Percentiles rank a stretch among this genome's conserved stretches.
These are phyloP conservation scores for Oscheius myriophilus DNA, from an alignment of 2,888 invertebrate species.

Conservation along the genomic window DNA sequence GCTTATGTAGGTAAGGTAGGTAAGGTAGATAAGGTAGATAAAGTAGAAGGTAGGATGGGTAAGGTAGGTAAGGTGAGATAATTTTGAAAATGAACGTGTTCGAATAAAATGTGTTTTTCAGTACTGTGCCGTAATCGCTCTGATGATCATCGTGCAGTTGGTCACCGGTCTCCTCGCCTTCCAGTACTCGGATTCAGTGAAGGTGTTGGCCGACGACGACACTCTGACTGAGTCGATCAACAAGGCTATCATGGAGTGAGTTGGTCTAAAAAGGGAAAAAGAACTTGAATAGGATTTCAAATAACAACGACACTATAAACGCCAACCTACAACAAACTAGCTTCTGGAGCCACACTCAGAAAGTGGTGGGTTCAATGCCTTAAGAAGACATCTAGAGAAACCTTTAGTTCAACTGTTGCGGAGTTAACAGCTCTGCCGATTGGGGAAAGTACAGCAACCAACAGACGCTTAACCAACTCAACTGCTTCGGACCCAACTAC, in stretches of 20 bases:
- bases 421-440: slow-evolving; percentile 35
- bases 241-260: slow-evolving; percentile 35
- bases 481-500: slow-evolving; percentile 5
- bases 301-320: slow-evolving; percentile 8
- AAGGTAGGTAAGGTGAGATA: no score
- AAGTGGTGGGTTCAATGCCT: slow-evolving; percentile 25
- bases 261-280: not conserved
- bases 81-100: no score
- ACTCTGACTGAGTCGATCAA: slow-evolving; percentile 37
- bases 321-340: slow-evolving; percentile 34
- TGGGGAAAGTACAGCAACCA: slow-evolving; percentile 30
- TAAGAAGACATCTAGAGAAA: not conserved
- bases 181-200: slow-evolving; percentile 48
- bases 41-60: no score
- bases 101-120: no score
- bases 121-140: slow-evolving; percentile 48
- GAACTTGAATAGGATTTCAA: slow-evolving; percentile 1
- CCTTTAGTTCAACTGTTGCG: slow-evolving; percentile 50
- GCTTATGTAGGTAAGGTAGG: no score
- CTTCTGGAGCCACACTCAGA: slow-evolving; percentile 50
- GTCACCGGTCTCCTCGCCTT: slow-evolving; percentile 50
- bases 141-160: slow-evolving; percentile 50
- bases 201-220: slow-evolving; percentile 44
- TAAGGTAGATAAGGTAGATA: no score
- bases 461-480: not conserved